These are phyloP conservation scores for Zenarchopterus dispar DNA, from an alignment of 2,797 vertebrate species.

Conservation along the genomic window DNA sequence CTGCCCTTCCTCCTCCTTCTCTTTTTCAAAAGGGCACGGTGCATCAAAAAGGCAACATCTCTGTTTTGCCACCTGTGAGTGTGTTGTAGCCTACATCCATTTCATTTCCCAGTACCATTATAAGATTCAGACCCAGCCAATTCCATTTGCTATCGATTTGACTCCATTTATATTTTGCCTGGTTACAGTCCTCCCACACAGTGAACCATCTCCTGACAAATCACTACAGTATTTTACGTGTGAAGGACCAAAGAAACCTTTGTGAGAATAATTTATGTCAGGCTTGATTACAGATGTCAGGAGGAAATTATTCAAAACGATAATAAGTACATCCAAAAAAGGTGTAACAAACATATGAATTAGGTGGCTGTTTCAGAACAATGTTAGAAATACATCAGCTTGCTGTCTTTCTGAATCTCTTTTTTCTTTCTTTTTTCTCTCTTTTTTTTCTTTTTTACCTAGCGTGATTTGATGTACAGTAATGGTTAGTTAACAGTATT, in stretches of 20 bases:
- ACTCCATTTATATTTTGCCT: slow-evolving; percentile 71
- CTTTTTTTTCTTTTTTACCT: not conserved
- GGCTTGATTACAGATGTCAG: slow-evolving; percentile 22
- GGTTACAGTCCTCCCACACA: slow-evolving; percentile 71
- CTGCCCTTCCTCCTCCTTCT: slow-evolving; percentile 48
- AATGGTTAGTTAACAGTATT: no score
- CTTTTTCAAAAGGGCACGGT: slow-evolving; percentile 72
- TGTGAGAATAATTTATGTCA: slow-evolving; percentile 38
- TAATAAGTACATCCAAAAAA: not conserved
- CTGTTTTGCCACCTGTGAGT: slow-evolving; percentile 77
- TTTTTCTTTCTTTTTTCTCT: not conserved
- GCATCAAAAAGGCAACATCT: slow-evolving; percentile 76
- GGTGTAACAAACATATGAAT: not conserved
- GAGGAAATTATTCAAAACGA: not conserved
- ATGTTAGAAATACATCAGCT: no score
- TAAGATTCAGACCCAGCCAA: slow-evolving; percentile 69
- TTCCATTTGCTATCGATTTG: slow-evolving; percentile 80
- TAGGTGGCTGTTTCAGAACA: no score
- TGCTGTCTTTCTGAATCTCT: no score
- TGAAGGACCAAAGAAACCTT: slow-evolving; percentile 32
- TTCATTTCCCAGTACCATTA: slow-evolving; percentile 76
- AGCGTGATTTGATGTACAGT: not conserved
- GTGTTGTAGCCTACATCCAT: slow-evolving; percentile 66
- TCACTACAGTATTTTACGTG: slow-evolving; percentile 54
- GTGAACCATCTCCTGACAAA: slow-evolving; percentile 72